Evolutionary conservation across 2,113 vertebrate genomes (phyloP).

Genomic region (Sminthopsis crassicaudata): DNA sequence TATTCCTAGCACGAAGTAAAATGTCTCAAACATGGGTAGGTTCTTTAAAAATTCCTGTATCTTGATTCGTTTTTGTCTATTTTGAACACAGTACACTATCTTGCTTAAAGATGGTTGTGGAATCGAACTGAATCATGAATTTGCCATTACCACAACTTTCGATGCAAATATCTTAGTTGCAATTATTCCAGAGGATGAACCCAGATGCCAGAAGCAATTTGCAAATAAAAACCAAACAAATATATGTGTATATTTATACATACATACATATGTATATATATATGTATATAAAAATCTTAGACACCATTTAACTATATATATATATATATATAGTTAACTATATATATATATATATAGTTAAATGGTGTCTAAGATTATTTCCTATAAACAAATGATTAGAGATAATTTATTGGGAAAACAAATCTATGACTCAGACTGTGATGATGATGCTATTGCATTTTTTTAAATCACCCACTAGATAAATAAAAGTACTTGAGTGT

Average conservation of each 20-base stretch:
- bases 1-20: neutral
- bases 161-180: neutral
- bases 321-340: too few species aligned
- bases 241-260: neutral
- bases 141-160: neutral
- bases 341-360: neutral
- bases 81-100: neutral
- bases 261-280: too few species aligned
- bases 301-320: too few species aligned
- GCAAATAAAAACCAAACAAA: conserved; percentile 18
- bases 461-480: conserved; percentile 20
- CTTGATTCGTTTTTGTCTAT: neutral
- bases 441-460: neutral
- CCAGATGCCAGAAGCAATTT: conserved; percentile 45
- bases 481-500: conserved; percentile 26
- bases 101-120: neutral
- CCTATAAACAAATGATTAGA: conserved; percentile 15
- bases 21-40: neutral
- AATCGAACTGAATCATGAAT: neutral
- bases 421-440: neutral
- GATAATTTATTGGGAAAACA: conserved; percentile 31
- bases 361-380: conserved; percentile 23
- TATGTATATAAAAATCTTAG: too few species aligned
- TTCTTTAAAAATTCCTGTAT: neutral
- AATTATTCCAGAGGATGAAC: conserved; percentile 20